Percentiles rank a stretch among this genome's conserved stretches.
Evolutionary conservation across 2,888 invertebrate species (phyloP).

Genomic region (Drosophila prolongata): DNA sequence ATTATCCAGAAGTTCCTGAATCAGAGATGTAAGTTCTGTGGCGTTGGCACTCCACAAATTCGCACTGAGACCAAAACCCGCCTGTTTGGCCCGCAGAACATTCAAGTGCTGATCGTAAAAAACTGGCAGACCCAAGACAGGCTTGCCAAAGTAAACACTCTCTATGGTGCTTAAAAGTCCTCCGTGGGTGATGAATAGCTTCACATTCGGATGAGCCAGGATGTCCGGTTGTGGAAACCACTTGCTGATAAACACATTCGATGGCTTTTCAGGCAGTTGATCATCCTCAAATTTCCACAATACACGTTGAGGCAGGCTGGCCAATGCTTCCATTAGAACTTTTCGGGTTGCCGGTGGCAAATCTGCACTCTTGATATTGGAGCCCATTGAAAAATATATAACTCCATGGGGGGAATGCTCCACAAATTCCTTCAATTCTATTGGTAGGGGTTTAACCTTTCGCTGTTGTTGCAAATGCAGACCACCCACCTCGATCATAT

Average conservation of each 20-base stretch:
- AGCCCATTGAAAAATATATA: conserved; percentile 85
- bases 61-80: conserved; percentile 84
- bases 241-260: conserved; percentile 78
- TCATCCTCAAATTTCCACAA: conserved; percentile 84
- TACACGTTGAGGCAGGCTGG: conserved; percentile 69
- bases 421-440: conserved; percentile 81
- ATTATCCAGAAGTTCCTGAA: conserved; percentile 66
- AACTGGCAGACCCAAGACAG: conserved; percentile 85
- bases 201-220: conserved; percentile 84
- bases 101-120: conserved; percentile 85
- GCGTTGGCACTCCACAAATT: conserved; percentile 80
- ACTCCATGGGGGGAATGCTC: conserved; percentile 83
- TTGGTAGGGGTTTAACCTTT: conserved; percentile 70
- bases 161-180: conserved; percentile 85
- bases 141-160: conserved; percentile 84
- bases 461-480: conserved; percentile 77
- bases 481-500: conserved; percentile 83
- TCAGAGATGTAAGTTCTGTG: conserved; percentile 62
- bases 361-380: conserved; percentile 78
- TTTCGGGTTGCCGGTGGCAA: conserved; percentile 65
- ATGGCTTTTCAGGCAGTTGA: conserved; percentile 66
- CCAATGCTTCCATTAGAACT: conserved; percentile 62
- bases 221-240: conserved; percentile 85
- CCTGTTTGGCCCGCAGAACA: conserved; percentile 83
- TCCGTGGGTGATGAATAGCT: conserved; percentile 85